phyloP scores from a whole-genome alignment of 1,140 invertebrate species.

The Philaenus spumarius region DNA sequence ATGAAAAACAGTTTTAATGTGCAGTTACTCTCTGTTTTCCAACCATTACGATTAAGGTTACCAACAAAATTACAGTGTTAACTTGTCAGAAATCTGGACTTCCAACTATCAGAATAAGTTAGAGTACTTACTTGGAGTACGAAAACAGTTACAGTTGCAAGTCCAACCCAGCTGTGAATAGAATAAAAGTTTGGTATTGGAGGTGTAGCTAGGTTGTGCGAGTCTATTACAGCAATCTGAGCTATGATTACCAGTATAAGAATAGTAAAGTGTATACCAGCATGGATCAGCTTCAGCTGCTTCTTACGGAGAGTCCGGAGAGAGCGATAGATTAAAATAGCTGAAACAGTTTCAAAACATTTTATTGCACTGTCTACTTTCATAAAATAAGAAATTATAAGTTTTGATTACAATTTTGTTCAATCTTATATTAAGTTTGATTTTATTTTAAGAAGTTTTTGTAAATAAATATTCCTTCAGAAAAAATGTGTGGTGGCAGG shows the following conservation, averaged over 20 bases:
- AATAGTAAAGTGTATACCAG: constrained; percentile 52
- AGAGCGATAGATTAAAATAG: constrained; percentile 75
- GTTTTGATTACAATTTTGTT: too few species aligned
- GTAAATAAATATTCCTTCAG: too few species aligned
- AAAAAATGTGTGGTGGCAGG: too few species aligned
- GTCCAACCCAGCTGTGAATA: constrained; percentile 81
- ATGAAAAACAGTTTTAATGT: not conserved
- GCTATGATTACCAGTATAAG: constrained; percentile 63
- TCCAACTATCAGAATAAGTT: too few species aligned
- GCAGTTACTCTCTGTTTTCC: not conserved
- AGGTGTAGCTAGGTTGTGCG: constrained; percentile 56
- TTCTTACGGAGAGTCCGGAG: constrained; percentile 67
- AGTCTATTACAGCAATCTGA: constrained; percentile 74
- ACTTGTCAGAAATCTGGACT: too few species aligned
- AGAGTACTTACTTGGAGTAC: constrained; percentile 55
- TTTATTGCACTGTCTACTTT: too few species aligned
- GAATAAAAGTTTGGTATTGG: constrained; percentile 74
- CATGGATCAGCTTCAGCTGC: constrained; percentile 71
- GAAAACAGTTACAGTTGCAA: constrained; percentile 68
- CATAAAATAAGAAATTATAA: too few species aligned
- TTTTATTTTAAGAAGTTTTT: too few species aligned
- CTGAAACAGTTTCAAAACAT: constrained; percentile 41
- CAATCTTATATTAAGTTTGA: too few species aligned
- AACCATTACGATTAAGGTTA: not conserved
- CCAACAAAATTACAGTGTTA: not conserved